These are phyloP conservation scores for Mimumesa dahlbomi DNA, from an alignment of 2,888 invertebrate species.

Conservation along the genomic window DNA sequence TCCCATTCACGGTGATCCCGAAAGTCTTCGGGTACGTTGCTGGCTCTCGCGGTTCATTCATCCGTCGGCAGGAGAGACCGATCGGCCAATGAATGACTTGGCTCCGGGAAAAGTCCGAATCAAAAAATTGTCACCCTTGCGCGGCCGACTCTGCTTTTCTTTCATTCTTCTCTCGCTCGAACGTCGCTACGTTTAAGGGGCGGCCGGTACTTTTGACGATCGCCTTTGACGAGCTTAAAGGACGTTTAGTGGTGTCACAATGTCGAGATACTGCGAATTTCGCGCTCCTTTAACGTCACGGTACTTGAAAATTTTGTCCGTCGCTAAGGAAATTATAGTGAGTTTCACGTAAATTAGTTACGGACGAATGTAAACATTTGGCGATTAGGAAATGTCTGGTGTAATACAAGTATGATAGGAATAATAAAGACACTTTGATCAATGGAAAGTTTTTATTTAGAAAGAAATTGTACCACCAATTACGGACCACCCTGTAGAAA, in stretches of 20 bases:
- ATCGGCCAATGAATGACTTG: constrained; percentile 47
- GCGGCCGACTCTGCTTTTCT: constrained; percentile 30
- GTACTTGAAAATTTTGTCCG: too few relatives aligned
- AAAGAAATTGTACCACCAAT: too few relatives aligned
- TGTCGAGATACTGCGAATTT: constrained; percentile 39
- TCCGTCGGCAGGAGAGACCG: constrained; percentile 16
- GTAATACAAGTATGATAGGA: background rate
- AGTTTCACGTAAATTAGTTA: background rate
- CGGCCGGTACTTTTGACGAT: constrained; percentile 36
- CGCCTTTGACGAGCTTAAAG: constrained; percentile 27
- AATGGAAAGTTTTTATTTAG: too few relatives aligned
- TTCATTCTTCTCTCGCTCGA: constrained; percentile 11
- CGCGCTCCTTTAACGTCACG: constrained; percentile 40
- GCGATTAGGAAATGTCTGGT: background rate
- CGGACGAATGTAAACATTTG: background rate
- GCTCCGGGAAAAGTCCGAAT: constrained; percentile 50
- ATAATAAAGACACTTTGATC: too few relatives aligned
- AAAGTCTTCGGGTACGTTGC: constrained; percentile 16
- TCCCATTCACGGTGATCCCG: constrained; percentile 51
- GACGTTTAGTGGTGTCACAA: constrained; percentile 27
- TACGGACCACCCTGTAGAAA: too few relatives aligned
- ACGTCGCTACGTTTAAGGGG: constrained; percentile 11
- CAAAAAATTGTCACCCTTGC: constrained; percentile 57
- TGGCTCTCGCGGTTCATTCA: constrained; percentile 49
- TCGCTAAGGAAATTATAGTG: background rate